Conservation (phyloP, 2,113 vertebrate species). For the Sardina pilchardus region DNA sequence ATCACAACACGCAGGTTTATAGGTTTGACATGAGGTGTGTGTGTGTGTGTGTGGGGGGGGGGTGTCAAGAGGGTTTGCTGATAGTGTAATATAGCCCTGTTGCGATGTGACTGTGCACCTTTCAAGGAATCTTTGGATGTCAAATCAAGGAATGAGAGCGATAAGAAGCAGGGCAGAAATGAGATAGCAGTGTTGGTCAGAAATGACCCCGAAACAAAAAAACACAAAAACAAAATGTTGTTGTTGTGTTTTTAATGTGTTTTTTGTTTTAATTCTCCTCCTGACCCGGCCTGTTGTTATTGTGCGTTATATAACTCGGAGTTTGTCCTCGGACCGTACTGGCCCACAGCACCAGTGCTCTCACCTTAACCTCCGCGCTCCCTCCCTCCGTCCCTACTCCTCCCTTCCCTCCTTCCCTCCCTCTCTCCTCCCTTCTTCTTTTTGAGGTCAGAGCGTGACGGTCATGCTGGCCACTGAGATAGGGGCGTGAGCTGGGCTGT, state of each 20-base stretch:
- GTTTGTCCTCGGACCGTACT: background rate
- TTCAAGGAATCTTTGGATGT: too few species aligned
- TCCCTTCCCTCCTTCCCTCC: background rate
- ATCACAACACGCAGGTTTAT: constrained; percentile 24
- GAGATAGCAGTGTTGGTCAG: background rate
- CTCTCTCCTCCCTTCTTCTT: background rate
- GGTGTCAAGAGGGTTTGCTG: background rate
- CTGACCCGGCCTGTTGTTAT: background rate
- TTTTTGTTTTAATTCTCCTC: background rate
- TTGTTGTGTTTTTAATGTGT: too few species aligned
- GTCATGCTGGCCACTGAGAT: background rate
- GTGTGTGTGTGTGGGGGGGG: background rate
- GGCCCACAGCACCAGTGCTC: background rate
- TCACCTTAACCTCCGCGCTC: background rate
- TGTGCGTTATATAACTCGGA: background rate
- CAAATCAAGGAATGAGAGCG: too few species aligned
- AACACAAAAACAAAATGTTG: background rate
- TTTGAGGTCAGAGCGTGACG: background rate
- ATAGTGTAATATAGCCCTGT: too few species aligned
- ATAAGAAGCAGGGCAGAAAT: too few species aligned
- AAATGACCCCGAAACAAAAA: background rate
- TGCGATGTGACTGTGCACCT: too few species aligned
- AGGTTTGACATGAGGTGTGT: background rate
- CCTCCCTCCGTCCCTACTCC: background rate
- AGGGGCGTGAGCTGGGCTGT: background rate